Base-by-base conservation (phyloP, 2,113 vertebrate species). In the Calyptommatus sinebrachiatus region DNA sequence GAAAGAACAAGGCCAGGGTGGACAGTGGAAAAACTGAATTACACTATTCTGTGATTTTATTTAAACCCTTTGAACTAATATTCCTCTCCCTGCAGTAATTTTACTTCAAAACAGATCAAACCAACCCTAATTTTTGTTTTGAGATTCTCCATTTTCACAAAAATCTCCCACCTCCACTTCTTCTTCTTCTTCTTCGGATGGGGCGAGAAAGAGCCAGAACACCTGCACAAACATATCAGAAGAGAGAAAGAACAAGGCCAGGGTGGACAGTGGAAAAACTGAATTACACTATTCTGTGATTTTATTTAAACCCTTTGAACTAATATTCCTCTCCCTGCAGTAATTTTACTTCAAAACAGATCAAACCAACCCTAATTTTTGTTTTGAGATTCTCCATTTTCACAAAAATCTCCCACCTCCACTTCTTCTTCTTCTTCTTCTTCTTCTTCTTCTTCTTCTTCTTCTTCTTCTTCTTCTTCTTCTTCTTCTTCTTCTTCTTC, bases 61-160 rank as follows among this genome's bases (percentile, higher is more conserved):
- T 45, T 46, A 29, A 71, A 50, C 18, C 8, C 5, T 41, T 71
- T 63, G 63, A 45, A 46, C 66, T 20, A 73, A 12, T 63, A 35
- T 69, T 70, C 9, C 62, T 57, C 22, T 60, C 18, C 53, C 71
- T 21, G 71, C 68, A 46, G 53, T 20, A 67, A 78, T 61, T 74
- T 83, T 61, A 31, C 57, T 71, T 70, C 26, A 70, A 63, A 79
- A 75, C 28, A 35, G 35, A 50, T 24, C 28, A 63, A 83, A 79
- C 24, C 50, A 69, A 8, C 53, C 28, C 8, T 24, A 76, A 62
- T 48, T 45, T 50, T 35, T 70, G 61, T 53, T 14, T 18, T 35
- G 45, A 18, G 29, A 31, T 74, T 5, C 71, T 21, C 53, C 41
- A 0, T 12, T 28, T 10, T 61, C 9, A 41, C 53, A 53, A 53